Conservation (phyloP, 2,888 invertebrate species). For the Gandaritis pyraliata region DNA sequence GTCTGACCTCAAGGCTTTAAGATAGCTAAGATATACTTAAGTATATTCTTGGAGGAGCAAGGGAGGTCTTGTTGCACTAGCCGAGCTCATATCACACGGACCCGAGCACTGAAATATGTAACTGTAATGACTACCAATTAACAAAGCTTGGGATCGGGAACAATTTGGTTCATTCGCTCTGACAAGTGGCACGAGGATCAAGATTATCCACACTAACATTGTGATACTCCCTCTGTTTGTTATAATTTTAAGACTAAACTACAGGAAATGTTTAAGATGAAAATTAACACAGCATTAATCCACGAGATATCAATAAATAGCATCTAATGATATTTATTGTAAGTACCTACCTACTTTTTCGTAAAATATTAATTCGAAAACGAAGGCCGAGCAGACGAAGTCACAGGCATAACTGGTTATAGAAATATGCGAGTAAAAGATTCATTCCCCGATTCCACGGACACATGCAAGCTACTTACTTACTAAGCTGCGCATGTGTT, state of each 20-base stretch:
- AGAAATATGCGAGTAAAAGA: conserved; percentile 38
- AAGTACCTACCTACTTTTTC: too few relatives aligned
- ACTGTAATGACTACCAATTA: conserved; percentile 80
- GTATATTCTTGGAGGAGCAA: conserved; percentile 42
- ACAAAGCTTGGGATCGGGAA: conserved; percentile 73
- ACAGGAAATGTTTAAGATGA: background rate
- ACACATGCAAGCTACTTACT: conserved; percentile 24
- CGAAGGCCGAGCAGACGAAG: too few relatives aligned
- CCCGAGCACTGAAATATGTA: conserved; percentile 73
- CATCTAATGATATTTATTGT: too few relatives aligned
- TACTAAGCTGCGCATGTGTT: conserved; percentile 22
- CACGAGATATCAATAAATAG: too few relatives aligned
- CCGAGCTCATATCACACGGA: conserved; percentile 61
- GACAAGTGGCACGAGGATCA: conserved; percentile 50
- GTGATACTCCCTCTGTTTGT: background rate
- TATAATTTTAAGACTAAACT: background rate
- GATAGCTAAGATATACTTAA: conserved; percentile 39
- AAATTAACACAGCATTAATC: background rate
- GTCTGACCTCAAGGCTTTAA: conserved; percentile 44
- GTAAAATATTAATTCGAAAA: too few relatives aligned
- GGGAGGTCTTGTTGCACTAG: conserved; percentile 58
- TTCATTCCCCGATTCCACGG: conserved; percentile 17
- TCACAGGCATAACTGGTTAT: conserved; percentile 6
- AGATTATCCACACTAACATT: conserved; percentile 30
- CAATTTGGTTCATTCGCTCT: conserved; percentile 63